These are phyloP conservation scores for Andricus curvator DNA, from an alignment of 2,888 invertebrate species.

Conservation along the genomic window DNA sequence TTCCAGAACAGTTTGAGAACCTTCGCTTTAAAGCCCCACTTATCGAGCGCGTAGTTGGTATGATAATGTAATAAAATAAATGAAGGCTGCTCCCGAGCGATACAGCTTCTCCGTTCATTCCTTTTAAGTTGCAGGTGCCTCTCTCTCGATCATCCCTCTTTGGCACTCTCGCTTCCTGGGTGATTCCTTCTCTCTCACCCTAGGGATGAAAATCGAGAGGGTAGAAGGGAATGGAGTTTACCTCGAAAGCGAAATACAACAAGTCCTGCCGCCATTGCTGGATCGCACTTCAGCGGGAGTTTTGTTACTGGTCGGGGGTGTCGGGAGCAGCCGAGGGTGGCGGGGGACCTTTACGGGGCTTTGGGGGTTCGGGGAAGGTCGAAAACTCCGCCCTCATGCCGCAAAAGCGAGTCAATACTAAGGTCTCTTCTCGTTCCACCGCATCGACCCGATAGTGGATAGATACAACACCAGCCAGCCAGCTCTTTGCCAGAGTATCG, in stretches of 20 bases:
- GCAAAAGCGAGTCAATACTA: slow-evolving; percentile 76
- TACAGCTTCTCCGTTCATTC: slow-evolving; percentile 59
- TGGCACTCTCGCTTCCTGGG: slow-evolving; percentile 36
- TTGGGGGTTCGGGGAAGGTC: slow-evolving; percentile 59
- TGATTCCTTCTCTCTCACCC: slow-evolving; percentile 47
- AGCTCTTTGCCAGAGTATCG: slow-evolving; percentile 40
- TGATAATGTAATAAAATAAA: slow-evolving; percentile 79
- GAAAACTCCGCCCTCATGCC: slow-evolving; percentile 76
- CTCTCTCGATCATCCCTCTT: slow-evolving; percentile 28
- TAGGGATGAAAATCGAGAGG: slow-evolving; percentile 58
- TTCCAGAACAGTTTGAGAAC: slow-evolving; percentile 68
- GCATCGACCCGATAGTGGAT: slow-evolving; percentile 51
- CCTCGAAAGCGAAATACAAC: slow-evolving; percentile 77
- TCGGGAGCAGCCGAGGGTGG: slow-evolving; percentile 47
- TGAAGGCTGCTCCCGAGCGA: slow-evolving; percentile 71
- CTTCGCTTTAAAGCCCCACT: slow-evolving; percentile 74
- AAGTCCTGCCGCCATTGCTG: slow-evolving; percentile 78
- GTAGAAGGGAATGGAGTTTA: slow-evolving; percentile 66
- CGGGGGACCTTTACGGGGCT: slow-evolving; percentile 43
- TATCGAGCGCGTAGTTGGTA: slow-evolving; percentile 76
- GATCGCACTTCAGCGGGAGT: slow-evolving; percentile 73
- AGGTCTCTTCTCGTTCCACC: slow-evolving; percentile 54
- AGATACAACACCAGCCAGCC: neutral
- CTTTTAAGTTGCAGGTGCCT: slow-evolving; percentile 46
- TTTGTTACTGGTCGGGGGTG: slow-evolving; percentile 63